Evolutionary conservation across 2,797 vertebrate genomes (phyloP), one percentile per base, ranked within the genome.

Genomic region (Thunnus albacares): DNA sequence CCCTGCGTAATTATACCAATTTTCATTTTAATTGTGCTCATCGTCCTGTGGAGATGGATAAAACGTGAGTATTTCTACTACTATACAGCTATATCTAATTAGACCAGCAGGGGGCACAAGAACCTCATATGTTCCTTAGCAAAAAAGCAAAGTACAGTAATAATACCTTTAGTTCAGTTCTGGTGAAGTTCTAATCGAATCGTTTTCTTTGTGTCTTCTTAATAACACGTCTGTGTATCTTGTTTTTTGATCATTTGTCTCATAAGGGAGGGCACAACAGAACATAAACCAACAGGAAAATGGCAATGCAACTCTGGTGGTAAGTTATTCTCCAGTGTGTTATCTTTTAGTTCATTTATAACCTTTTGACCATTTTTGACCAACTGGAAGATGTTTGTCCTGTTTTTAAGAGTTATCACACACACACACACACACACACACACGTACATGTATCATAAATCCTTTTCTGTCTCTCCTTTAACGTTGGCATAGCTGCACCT

Each of bases 261-360:
- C 11, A 56, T 1, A 4, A 80, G 63, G 0, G 5, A 30, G 0
- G 0, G 1, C 1, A 52, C 2, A 1, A 1, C 2, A 0, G 15
- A 6, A 0, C 4, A 0, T 0, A 28, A 0, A 0, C 6, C 1
- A 1, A 2, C 0, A 0, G 22, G 0, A 0, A 3, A 47, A 55
- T 5, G 13, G 2, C 10, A 18, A 2, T 2, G 1, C 0, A 30
- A 0, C 0, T 20, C 47, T 20, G 4, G 2, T 0, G 26, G 89
- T 90, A 65, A 87, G 78, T 79, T 55, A 20, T 4, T 71, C 38
- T 53, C 13, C n/a, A 41, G 9, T 64, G 12, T 77, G 52, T 20
- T 80, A 12, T 67, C 18, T 49, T 43, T 11, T 7, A 24, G 4
- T 53, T 9, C 3, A 47, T 53, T 49, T 22, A 20, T 24, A 56